phyloP scores from a whole-genome alignment of 2,113 vertebrate genomes.

The Leucopternis melanops region DNA sequence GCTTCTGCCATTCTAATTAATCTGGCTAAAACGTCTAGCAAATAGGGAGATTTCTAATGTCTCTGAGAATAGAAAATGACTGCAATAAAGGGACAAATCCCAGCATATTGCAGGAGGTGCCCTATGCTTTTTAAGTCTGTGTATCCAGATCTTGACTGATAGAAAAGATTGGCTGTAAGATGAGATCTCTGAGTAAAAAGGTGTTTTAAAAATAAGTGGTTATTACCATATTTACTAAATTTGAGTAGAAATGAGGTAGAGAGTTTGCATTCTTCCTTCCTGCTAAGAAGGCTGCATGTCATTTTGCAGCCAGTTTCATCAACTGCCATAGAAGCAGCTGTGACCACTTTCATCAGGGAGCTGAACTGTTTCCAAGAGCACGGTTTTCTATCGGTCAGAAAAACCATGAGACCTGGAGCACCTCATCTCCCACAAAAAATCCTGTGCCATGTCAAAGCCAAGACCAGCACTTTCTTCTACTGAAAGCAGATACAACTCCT shows the following conservation, averaged over 20 bases:
- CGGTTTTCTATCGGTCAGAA: background rate
- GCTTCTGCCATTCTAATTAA: slow-evolving; percentile 36
- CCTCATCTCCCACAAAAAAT: background rate
- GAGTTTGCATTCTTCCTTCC: background rate
- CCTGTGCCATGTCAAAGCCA: background rate
- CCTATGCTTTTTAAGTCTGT: background rate
- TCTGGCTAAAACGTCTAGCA: background rate
- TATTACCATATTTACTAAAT: background rate
- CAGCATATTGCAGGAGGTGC: slow-evolving; percentile 16
- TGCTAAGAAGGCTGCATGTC: background rate
- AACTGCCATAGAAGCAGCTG: background rate
- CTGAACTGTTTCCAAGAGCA: background rate
- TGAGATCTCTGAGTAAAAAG: background rate
- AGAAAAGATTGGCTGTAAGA: background rate
- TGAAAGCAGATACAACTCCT: background rate
- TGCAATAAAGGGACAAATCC: slow-evolving; percentile 6
- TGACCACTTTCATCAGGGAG: background rate
- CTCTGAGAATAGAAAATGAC: background rate
- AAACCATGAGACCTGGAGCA: background rate
- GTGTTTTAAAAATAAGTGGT: background rate
- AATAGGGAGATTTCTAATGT: background rate
- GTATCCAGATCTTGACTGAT: background rate
- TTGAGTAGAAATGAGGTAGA: background rate
- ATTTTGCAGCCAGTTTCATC: background rate
- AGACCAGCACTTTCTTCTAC: background rate